Base-by-base conservation (phyloP, 2,797 vertebrate genomes). In the Propithecus perrieri region DNA sequence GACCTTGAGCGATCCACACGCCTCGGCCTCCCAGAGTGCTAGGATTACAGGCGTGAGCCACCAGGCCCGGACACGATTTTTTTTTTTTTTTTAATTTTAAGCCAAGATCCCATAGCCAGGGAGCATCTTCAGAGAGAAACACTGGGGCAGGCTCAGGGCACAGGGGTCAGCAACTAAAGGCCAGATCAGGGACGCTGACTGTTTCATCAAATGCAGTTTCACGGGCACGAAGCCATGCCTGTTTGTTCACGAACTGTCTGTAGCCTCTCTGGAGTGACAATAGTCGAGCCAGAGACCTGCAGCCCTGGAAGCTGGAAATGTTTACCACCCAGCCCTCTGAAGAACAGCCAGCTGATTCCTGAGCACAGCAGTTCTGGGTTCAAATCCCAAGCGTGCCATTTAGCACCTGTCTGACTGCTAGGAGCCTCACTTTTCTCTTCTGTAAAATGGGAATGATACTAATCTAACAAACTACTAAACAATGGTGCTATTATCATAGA, bases 401-500 rank as follows among this genome's bases (percentile, higher is more conserved):
- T 20, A 63, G 76, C 18, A 86, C 65, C 43, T 13, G 7, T 4
- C 59, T 24, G 18, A 35, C 57, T 18, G 30, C 88, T 20, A 30
- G 17, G 6, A n/a, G 61, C 53, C 92, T 90, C 61, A 2, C 79
- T 83, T n/a, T 61, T 30, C 53, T 71, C 17, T 33, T 43, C 48
- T 69, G 15, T 38, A 30, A 69, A 38, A 75, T 0, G 43, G 35
- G 55, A 33, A 35, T n/a, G 35, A 18, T 26, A 5, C 35, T 38
- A 30, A 8, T 46, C 61, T 22, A 53, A 14, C 6, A 18, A n/a
- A 35, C 33, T 3, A 6, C 18, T 4, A n/a, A 22, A 24, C 1
- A 61, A 24, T 1, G 30, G 46, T 1, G 5, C 5, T 6, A 14
- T 2, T 2, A 38, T 24, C 0, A 1, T 7, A 26, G 63, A 33